Conservation (phyloP, 2,888 invertebrate species). For the Stenolophus ochropezus region DNA sequence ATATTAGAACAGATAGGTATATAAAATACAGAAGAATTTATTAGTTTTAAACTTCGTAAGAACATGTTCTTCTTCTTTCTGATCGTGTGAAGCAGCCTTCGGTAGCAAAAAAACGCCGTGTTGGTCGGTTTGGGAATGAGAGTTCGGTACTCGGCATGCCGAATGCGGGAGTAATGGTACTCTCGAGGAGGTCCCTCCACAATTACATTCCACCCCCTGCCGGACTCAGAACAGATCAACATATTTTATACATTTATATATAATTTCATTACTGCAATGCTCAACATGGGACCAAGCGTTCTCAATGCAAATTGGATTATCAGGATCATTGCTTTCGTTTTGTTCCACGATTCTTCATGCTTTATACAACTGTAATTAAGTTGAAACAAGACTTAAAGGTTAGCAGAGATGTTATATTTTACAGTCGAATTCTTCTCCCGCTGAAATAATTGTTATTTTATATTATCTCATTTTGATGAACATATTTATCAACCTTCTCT, state of each 20-base stretch:
- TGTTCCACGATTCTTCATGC: too few relatives aligned
- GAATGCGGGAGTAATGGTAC: constrained; percentile 56
- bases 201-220: constrained; percentile 50
- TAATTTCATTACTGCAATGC: constrained; percentile 58
- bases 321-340: too few relatives aligned
- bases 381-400: too few relatives aligned
- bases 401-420: too few relatives aligned
- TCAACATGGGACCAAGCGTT: neutral
- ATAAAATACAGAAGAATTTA: too few relatives aligned
- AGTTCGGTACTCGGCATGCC: constrained; percentile 47
- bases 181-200: constrained; percentile 12
- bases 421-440: too few relatives aligned
- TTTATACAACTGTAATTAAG: too few relatives aligned
- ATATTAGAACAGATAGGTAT: too few relatives aligned
- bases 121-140: constrained; percentile 46
- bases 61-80: neutral
- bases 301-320: neutral
- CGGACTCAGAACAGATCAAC: neutral
- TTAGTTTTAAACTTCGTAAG: too few relatives aligned
- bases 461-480: too few relatives aligned
- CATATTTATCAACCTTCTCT: too few relatives aligned
- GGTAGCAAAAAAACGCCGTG: constrained; percentile 54
- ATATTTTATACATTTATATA: constrained; percentile 59
- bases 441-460: too few relatives aligned
- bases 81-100: constrained; percentile 47